Conservation (phyloP, 2,888 invertebrate species). For the Dynastes tityus region DNA sequence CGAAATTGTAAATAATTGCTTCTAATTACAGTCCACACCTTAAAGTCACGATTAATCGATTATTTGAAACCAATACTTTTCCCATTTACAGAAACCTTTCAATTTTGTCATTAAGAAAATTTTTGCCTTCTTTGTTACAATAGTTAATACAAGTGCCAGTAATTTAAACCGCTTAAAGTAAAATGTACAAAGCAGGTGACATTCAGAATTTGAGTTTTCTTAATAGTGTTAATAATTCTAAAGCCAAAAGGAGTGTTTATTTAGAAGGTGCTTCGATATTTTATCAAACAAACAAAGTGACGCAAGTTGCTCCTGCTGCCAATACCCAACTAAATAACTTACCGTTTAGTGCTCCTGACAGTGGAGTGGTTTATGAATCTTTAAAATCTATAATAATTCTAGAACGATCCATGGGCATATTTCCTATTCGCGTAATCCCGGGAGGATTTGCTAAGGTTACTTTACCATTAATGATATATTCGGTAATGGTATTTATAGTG, state of each 20-base stretch:
- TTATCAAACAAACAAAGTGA: conserved; percentile 56
- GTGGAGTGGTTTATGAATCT: conserved; percentile 69
- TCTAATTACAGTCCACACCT: not conserved
- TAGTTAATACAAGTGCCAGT: not conserved
- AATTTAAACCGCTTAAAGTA: not conserved
- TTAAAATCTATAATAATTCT: conserved; percentile 71
- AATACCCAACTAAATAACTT: conserved; percentile 4
- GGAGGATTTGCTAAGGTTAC: conserved; percentile 70
- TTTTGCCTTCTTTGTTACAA: not conserved
- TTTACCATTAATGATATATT: conserved; percentile 76
- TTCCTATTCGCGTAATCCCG: conserved; percentile 74
- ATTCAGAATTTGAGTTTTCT: conserved; percentile 55
- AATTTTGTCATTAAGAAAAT: not conserved
- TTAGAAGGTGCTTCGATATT: conserved; percentile 63
- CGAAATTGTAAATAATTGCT: conserved; percentile 27
- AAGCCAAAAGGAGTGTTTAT: conserved; percentile 59
- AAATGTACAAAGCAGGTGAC: conserved; percentile 2
- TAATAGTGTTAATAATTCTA: conserved; percentile 47
- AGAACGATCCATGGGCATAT: conserved; percentile 75
- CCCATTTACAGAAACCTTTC: not conserved
- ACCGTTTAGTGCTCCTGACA: conserved; percentile 47
- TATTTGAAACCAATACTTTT: conserved; percentile 8
- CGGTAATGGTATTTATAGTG: conserved; percentile 65
- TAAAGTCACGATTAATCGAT: conserved; percentile 29
- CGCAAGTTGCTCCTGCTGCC: conserved; percentile 62